These are phyloP conservation scores for Contarinia nasturtii DNA, from an alignment of 1,140 invertebrate genomes.

Conservation along the genomic window DNA sequence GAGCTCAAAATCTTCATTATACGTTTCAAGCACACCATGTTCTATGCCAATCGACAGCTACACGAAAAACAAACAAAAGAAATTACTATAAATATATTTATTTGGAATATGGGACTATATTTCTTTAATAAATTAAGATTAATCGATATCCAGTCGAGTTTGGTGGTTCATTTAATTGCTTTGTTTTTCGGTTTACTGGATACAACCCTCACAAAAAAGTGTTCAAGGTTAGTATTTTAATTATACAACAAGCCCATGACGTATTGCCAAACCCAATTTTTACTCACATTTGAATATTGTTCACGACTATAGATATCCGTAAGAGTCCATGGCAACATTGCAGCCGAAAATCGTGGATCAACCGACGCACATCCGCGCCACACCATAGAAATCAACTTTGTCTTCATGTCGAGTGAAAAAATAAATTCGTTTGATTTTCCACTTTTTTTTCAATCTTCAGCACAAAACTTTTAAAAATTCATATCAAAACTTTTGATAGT, in stretches of 20 bases:
- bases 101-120: not conserved
- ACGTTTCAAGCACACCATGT: constrained; percentile 36
- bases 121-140: not conserved
- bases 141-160: not conserved
- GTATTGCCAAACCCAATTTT: no score
- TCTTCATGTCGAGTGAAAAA: constrained; percentile 34
- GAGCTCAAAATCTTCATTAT: constrained; percentile 39
- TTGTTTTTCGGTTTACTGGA: not conserved
- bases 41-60: constrained; percentile 42
- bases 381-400: constrained; percentile 41
- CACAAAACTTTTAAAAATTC: no score
- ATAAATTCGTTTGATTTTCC: no score
- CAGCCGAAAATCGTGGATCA: constrained; percentile 47
- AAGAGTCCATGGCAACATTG: constrained; percentile 59
- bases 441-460: no score
- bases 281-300: constrained; percentile 25
- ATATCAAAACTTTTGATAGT: no score
- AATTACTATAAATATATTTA: not conserved
- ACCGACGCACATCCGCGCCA: constrained; percentile 54
- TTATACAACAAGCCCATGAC: no score
- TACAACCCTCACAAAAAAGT: no score
- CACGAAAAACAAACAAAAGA: constrained; percentile 8
- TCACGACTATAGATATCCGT: constrained; percentile 38
- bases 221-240: no score
- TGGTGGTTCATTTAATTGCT: not conserved